Percentiles rank a stretch among this genome's conserved stretches.
phyloP scores from a whole-genome alignment of 2,888 invertebrate species.

The Stenolophus ochropezus region DNA sequence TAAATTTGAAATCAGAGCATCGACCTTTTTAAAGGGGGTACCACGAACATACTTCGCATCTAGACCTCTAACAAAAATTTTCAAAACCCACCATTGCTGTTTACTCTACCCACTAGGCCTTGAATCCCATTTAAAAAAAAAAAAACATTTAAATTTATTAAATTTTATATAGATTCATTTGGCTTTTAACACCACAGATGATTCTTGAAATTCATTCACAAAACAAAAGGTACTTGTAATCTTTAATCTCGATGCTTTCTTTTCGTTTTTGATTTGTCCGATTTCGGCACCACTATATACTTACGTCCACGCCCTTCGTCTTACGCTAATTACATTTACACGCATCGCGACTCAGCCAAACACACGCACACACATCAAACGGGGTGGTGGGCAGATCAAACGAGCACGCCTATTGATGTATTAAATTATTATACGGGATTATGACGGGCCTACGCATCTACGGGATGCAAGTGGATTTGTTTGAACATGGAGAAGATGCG shows the following conservation, averaged over 20 bases:
- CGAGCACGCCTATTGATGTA: slow-evolving; percentile 51
- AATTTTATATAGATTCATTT: no score
- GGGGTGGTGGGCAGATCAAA: slow-evolving; percentile 51
- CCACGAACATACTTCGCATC: no score
- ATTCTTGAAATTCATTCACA: neutral
- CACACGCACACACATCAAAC: neutral
- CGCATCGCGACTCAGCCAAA: neutral
- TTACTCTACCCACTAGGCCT: no score
- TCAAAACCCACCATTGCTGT: no score
- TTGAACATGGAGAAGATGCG: slow-evolving; percentile 4
- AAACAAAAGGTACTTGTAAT: neutral
- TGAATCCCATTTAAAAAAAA: no score
- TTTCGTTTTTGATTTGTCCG: neutral
- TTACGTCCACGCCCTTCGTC: slow-evolving; percentile 29
- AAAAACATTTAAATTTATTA: no score
- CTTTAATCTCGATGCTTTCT: neutral
- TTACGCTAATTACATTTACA: slow-evolving; percentile 39
- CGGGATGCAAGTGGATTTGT: neutral
- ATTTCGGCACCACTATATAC: slow-evolving; percentile 15
- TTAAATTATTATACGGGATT: slow-evolving; percentile 46
- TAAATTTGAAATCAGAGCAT: no score
- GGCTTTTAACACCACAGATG: neutral
- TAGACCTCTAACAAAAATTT: no score
- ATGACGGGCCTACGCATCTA: slow-evolving; percentile 1
- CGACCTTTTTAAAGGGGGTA: no score